A percentile compares a stretch with the other conserved stretches of the same genome.
Conservation (phyloP, 2,888 invertebrate genomes). For the Stictocephala bisonia region DNA sequence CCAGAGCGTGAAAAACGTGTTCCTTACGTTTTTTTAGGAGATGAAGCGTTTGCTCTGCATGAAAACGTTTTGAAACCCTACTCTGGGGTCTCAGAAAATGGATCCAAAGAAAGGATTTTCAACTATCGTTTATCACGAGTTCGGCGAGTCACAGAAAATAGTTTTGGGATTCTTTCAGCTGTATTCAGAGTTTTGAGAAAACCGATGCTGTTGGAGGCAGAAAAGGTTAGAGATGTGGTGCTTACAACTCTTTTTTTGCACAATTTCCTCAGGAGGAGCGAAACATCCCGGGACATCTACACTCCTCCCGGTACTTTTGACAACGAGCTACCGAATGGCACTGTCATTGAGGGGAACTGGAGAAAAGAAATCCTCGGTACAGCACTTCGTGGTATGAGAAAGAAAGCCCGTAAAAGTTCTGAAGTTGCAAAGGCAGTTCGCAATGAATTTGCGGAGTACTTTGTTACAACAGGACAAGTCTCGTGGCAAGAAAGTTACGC, state of each 20-base stretch:
- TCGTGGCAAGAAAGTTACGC: conserved; percentile 13
- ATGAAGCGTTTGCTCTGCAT: conserved; percentile 22
- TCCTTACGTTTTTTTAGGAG: conserved; percentile 27
- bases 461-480: conserved; percentile 9
- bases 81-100: neutral
- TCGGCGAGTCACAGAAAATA: conserved; percentile 59
- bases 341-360: conserved; percentile 13
- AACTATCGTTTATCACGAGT: conserved; percentile 59
- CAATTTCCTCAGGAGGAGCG: conserved; percentile 56
- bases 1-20: conserved; percentile 1
- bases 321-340: conserved; percentile 11
- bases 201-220: conserved; percentile 56
- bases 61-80: conserved; percentile 17
- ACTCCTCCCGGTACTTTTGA: conserved; percentile 32
- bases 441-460: conserved; percentile 14
- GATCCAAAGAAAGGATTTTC: conserved; percentile 55
- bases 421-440: conserved; percentile 19
- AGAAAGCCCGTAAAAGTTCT: conserved; percentile 29
- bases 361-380: conserved; percentile 9
- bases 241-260: conserved; percentile 56
- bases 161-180: conserved; percentile 52
- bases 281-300: conserved; percentile 32
- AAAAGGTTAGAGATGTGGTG: conserved; percentile 52
- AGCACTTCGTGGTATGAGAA: conserved; percentile 2
- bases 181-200: conserved; percentile 55